These are phyloP conservation scores for Rallus limicola DNA, from an alignment of 2,113 vertebrate genomes.

Conservation along the genomic window DNA sequence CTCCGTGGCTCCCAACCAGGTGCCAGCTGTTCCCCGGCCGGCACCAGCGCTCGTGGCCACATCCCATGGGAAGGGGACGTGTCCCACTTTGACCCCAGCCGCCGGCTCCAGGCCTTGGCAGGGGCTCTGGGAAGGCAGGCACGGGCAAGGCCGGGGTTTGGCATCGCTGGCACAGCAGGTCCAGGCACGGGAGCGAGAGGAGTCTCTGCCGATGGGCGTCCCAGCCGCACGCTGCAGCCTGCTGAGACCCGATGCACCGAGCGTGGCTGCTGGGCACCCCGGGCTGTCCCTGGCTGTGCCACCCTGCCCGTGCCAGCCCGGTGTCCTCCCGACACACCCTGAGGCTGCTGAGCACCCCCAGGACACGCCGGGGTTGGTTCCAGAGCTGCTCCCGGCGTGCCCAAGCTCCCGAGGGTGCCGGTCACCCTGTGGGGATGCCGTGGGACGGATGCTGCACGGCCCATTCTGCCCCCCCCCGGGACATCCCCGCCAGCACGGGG, in stretches of 20 bases:
- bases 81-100: not conserved
- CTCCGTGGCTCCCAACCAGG: not conserved
- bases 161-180: not conserved
- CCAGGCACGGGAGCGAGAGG: not conserved
- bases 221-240: not conserved
- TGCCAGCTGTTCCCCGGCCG: not conserved
- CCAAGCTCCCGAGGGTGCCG: not conserved
- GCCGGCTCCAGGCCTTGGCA: not conserved
- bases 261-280: not conserved
- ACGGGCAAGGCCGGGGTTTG: not conserved
- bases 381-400: not conserved
- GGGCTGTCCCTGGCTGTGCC: not conserved
- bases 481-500: not conserved
- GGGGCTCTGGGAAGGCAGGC: not conserved
- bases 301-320: not conserved
- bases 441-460: not conserved
- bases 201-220: not conserved
- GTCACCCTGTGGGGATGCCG: not conserved
- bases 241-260: not conserved
- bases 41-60: not conserved
- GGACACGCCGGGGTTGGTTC: not conserved
- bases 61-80: not conserved
- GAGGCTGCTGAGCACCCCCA: not conserved
- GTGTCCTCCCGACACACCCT: not conserved
- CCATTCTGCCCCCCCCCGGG: not conserved